These are phyloP conservation scores for Epinotia demarniana DNA, from an alignment of 2,888 invertebrate genomes.

Conservation along the genomic window DNA sequence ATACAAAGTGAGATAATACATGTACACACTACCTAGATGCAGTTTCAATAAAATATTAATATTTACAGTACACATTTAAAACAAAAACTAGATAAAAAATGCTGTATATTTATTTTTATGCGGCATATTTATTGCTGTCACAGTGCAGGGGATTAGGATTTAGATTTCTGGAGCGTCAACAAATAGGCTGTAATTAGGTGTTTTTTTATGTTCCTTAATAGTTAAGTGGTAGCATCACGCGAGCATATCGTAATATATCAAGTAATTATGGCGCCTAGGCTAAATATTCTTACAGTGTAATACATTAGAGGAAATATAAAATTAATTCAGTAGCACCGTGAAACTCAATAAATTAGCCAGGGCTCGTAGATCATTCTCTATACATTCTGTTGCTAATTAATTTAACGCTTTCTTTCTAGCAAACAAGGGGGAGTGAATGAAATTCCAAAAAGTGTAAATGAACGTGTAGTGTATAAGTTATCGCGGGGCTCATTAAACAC, in stretches of 20 bases:
- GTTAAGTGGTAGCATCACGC: no score
- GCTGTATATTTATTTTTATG: no score
- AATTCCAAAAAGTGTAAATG: constrained; percentile 78
- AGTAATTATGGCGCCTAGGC: constrained; percentile 27
- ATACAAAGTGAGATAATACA: no score
- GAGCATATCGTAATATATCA: constrained; percentile 23
- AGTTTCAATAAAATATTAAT: no score
- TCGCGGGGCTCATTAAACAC: constrained; percentile 73
- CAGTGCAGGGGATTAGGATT: no score
- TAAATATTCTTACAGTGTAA: constrained; percentile 45
- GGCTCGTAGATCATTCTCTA: constrained; percentile 68
- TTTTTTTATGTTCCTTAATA: not conserved
- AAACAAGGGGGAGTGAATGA: constrained; percentile 74
- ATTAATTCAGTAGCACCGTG: constrained; percentile 49
- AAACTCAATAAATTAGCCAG: constrained; percentile 61
- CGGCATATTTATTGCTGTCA: no score
- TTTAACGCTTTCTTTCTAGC: constrained; percentile 74
- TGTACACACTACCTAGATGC: no score
- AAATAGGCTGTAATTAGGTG: no score
- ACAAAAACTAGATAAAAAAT: no score
- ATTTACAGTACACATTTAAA: no score
- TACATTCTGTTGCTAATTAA: constrained; percentile 76
- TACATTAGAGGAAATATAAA: constrained; percentile 51
- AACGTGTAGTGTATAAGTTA: constrained; percentile 77
- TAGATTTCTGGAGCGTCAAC: no score